phyloP scores from a whole-genome alignment of 2,797 vertebrate species.

The Falco biarmicus region DNA sequence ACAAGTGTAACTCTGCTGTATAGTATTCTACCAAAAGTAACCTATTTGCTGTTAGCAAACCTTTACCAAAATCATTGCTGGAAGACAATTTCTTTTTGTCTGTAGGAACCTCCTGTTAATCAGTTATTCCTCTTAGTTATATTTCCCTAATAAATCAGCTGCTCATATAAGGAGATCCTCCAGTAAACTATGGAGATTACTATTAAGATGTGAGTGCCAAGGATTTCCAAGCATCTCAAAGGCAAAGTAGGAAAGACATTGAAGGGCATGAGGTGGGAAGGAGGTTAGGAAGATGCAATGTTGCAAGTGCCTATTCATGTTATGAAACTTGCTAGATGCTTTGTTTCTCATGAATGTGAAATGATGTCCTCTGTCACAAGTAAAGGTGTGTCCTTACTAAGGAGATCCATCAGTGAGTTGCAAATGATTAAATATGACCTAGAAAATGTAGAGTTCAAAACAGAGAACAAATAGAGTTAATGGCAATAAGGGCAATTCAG shows the following conservation, averaged over 20 bases:
- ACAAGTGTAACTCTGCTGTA: neutral
- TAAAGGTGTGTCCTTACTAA: neutral
- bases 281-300: neutral
- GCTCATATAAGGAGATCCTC: neutral
- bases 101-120: neutral
- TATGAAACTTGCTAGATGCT: neutral
- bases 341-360: conserved; percentile 33
- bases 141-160: neutral
- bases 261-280: neutral
- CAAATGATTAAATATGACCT: neutral
- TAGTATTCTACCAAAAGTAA: neutral
- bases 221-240: neutral
- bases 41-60: neutral
- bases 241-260: neutral
- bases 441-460: neutral
- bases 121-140: neutral
- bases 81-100: neutral
- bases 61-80: neutral
- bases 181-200: neutral
- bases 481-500: neutral
- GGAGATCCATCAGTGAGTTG: neutral
- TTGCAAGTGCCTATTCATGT: neutral
- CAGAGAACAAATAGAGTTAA: neutral
- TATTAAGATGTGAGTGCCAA: neutral
- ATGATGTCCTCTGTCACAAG: neutral